Conservation (phyloP, 2,888 invertebrate genomes). For the Cryptus viduatorius region DNA sequence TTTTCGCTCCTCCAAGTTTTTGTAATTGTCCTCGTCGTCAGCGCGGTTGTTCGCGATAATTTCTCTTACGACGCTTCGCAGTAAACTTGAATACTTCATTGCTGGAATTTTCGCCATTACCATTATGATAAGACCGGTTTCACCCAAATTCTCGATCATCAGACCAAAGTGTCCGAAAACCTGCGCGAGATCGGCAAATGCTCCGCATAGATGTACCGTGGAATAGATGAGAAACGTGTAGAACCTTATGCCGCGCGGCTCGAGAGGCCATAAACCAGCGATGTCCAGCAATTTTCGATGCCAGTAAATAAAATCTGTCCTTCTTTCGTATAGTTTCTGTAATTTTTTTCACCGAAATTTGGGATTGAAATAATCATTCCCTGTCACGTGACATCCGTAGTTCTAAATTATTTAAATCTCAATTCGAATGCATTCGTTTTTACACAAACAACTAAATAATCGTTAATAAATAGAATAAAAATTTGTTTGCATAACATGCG, state of each 20-base stretch:
- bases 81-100: background rate
- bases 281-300: background rate
- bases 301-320: background rate
- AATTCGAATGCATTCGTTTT: too few species aligned
- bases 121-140: background rate
- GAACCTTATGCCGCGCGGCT: background rate
- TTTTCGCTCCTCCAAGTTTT: background rate
- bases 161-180: background rate
- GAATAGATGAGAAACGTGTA: background rate
- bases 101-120: background rate
- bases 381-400: too few species aligned
- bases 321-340: too few species aligned
- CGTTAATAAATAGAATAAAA: too few species aligned
- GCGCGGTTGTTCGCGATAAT: background rate
- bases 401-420: too few species aligned
- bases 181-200: background rate
- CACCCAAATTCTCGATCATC: background rate
- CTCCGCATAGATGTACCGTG: background rate
- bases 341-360: too few species aligned
- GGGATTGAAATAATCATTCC: too few species aligned
- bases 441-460: too few species aligned
- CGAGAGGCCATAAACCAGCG: background rate
- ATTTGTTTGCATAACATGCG: too few species aligned
- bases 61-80: background rate
- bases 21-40: background rate